phyloP scores from a whole-genome alignment of 2,888 invertebrate genomes.

The Drosophila ezoana region DNA sequence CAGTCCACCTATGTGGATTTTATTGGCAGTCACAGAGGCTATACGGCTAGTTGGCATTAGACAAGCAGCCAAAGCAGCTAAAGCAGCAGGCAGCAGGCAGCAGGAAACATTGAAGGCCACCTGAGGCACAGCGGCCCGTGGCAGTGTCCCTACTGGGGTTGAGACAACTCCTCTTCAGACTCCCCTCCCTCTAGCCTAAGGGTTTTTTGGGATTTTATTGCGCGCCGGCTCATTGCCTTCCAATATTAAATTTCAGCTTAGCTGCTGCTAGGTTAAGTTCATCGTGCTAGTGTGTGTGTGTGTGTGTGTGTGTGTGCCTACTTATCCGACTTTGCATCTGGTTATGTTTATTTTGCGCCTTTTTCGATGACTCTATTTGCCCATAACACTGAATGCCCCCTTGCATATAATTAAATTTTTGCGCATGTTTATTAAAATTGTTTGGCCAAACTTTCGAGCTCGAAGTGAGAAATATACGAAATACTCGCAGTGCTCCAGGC shows the following conservation, averaged over 20 bases:
- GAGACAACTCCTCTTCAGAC: neutral
- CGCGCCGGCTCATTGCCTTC: constrained; percentile 76
- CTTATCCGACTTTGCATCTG: constrained; percentile 73
- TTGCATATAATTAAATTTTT: constrained; percentile 79
- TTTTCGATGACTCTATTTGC: constrained; percentile 71
- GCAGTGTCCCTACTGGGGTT: constrained; percentile 6
- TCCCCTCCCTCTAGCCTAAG: constrained; percentile 16
- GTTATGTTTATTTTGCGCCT: constrained; percentile 71
- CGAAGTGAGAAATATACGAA: constrained; percentile 23
- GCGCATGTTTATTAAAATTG: constrained; percentile 77
- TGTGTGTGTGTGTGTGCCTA: constrained; percentile 26
- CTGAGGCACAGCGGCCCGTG: constrained; percentile 31
- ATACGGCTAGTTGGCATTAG: constrained; percentile 45
- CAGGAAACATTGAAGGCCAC: constrained; percentile 29
- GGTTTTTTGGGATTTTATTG: constrained; percentile 70
- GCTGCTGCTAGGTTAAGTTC: constrained; percentile 68
- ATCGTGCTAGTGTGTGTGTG: constrained; percentile 16
- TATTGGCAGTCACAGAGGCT: constrained; percentile 62
- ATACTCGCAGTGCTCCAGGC: constrained; percentile 36
- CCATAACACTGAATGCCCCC: constrained; percentile 69
- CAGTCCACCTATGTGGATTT: constrained; percentile 33
- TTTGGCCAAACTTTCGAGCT: constrained; percentile 55
- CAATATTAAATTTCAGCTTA: constrained; percentile 78
- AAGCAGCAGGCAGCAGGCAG: constrained; percentile 2
- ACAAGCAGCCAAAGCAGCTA: constrained; percentile 22